Percentiles rank a stretch among this genome's conserved stretches.
Evolutionary conservation across 2,797 vertebrate genomes (phyloP).

Genomic region (Hippopotamyrus pictus): DNA sequence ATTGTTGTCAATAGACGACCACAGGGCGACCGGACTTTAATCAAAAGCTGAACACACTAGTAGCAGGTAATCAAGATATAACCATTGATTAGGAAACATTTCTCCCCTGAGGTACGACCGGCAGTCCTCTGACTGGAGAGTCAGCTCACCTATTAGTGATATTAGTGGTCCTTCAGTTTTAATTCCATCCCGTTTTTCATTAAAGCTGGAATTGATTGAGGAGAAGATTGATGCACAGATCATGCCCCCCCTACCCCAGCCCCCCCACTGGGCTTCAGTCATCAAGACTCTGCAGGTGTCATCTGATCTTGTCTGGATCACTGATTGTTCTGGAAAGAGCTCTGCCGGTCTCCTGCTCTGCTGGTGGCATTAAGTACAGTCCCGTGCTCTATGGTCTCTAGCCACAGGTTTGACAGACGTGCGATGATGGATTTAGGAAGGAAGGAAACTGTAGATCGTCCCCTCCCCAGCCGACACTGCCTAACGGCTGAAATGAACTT

Average conservation of each 20-base stretch:
- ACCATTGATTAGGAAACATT: constrained; percentile 7
- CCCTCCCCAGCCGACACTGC: not conserved
- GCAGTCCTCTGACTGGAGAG: not conserved
- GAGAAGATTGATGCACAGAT: constrained; percentile 14
- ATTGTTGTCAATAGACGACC: not conserved
- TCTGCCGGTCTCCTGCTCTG: not conserved
- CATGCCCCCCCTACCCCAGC: not conserved
- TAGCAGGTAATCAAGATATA: constrained; percentile 11
- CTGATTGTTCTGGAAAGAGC: not conserved
- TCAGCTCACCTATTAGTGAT: constrained; percentile 19
- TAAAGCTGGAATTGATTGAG: constrained; percentile 11
- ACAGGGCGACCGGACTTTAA: not conserved
- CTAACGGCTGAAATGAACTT: not conserved
- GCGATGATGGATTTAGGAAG: not conserved
- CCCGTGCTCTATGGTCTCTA: not conserved
- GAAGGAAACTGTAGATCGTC: not conserved
- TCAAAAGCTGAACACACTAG: not conserved
- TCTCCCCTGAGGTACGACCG: not conserved
- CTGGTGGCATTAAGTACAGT: not conserved
- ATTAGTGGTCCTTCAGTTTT: constrained; percentile 4
- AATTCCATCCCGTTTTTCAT: constrained; percentile 9
- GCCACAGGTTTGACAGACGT: not conserved
- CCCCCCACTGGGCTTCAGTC: not conserved
- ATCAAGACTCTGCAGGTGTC: constrained; percentile 16
- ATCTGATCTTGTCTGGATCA: not conserved